Evolutionary conservation across 35 echinoderm and acorn worm genomes (phyloP).

Genomic region (Antedon bifida): DNA sequence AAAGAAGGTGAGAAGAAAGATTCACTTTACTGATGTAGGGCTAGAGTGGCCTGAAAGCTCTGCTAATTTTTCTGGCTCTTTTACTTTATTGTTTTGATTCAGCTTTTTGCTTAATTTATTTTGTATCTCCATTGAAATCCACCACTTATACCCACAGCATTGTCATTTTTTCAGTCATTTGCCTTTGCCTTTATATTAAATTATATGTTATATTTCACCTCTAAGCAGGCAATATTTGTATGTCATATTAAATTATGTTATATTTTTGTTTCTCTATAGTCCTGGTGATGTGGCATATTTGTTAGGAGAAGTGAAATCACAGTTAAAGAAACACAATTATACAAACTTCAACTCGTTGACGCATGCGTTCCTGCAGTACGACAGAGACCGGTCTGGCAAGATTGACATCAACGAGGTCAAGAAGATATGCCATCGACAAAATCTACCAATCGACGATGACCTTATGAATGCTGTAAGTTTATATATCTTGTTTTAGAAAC

Average conservation of each 20-base stretch:
- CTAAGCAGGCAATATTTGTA: not conserved
- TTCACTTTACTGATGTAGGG: not conserved
- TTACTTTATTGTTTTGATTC: no score
- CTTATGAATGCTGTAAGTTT: slow-evolving; percentile 86
- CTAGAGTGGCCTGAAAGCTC: no score
- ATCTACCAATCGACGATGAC: slow-evolving; percentile 93
- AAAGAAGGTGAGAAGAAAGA: slow-evolving; percentile 47
- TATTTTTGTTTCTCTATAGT: slow-evolving; percentile 22
- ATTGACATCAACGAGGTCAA: slow-evolving; percentile 67
- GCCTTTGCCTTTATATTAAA: no score
- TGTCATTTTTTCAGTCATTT: no score
- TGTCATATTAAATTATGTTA: not conserved
- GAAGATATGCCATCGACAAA: slow-evolving; percentile 79
- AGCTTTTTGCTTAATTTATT: no score
- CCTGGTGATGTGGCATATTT: slow-evolving; percentile 61
- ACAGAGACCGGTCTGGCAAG: slow-evolving; percentile 60
- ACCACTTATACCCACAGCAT: no score
- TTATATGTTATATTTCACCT: no score
- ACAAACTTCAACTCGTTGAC: slow-evolving; percentile 83
- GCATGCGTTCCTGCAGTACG: slow-evolving; percentile 80
- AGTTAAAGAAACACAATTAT: slow-evolving; percentile 84
- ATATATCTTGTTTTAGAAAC: not conserved
- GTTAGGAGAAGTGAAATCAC: slow-evolving; percentile 54
- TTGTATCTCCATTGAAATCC: no score
- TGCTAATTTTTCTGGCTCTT: no score